Conservation (phyloP, 2,113 vertebrate genomes). For the Pollimyrus isidori region DNA sequence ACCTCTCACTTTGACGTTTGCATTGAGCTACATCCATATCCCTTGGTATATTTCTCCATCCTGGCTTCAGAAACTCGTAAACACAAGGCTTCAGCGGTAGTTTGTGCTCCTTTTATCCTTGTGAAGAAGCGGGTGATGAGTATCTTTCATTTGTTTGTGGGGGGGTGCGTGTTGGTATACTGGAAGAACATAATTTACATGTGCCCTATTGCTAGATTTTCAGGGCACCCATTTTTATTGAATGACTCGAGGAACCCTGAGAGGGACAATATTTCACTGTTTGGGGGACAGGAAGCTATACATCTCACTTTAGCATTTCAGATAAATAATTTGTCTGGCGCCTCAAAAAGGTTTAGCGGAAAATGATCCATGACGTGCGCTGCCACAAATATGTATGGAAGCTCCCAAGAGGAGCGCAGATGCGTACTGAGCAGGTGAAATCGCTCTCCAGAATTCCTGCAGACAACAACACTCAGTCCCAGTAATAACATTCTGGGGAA, state of each 20-base stretch:
- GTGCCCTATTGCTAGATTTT: background rate
- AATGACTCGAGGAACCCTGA: background rate
- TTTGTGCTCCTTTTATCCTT: background rate
- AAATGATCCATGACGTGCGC: conserved; percentile 13
- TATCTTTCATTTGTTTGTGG: background rate
- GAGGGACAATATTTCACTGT: background rate
- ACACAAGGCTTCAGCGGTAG: background rate
- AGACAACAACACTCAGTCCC: background rate
- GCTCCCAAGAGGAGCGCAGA: background rate
- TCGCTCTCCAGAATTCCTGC: conserved; percentile 8
- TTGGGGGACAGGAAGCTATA: background rate
- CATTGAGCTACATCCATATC: background rate
- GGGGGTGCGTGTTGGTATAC: background rate
- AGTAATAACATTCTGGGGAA: conserved; percentile 19
- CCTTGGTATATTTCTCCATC: background rate
- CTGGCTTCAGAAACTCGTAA: background rate
- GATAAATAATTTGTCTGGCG: conserved; percentile 17
- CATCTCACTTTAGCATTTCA: background rate
- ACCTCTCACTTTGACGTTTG: background rate
- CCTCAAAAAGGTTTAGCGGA: background rate
- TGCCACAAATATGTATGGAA: conserved; percentile 2
- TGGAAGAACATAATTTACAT: background rate
- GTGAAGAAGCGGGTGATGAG: background rate
- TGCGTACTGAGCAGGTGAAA: conserved; percentile 16
- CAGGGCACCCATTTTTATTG: background rate